Evolutionary conservation across 1,140 invertebrate genomes (phyloP).

Genomic region (Piezodorus guildinii): DNA sequence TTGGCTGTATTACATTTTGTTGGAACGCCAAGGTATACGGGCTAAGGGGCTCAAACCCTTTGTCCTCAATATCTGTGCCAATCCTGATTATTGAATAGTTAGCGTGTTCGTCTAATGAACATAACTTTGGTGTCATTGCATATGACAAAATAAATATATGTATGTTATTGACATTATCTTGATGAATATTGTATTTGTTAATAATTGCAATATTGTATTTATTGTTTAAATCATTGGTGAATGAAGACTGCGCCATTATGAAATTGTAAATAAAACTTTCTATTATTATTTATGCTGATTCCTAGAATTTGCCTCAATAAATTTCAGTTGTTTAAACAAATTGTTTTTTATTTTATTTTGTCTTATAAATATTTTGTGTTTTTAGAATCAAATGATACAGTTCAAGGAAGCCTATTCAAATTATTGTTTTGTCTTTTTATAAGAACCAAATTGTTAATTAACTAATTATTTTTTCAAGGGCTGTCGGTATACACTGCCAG

Average conservation of each 20-base stretch:
- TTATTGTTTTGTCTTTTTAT: too few species aligned
- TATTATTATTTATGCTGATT: slow-evolving; percentile 21
- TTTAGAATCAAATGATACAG: too few species aligned
- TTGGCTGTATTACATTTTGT: too few species aligned
- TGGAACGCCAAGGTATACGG: too few species aligned
- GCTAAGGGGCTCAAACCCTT: too few species aligned
- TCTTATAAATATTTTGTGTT: not conserved
- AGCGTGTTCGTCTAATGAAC: not conserved
- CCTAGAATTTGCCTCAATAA: slow-evolving; percentile 23
- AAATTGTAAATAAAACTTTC: slow-evolving; percentile 20
- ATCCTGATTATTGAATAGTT: too few species aligned
- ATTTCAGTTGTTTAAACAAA: slow-evolving; percentile 13
- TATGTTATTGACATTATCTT: slow-evolving; percentile 11
- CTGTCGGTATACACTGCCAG: too few species aligned
- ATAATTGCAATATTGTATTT: slow-evolving; percentile 15
- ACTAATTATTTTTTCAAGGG: too few species aligned
- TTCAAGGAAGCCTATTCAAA: too few species aligned
- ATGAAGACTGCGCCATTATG: slow-evolving; percentile 17
- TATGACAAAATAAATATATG: not conserved
- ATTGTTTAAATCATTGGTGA: slow-evolving; percentile 15
- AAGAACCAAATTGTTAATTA: too few species aligned
- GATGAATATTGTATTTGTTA: slow-evolving; percentile 13
- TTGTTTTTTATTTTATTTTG: not conserved
- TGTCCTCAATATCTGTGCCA: too few species aligned
- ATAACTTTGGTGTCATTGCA: slow-evolving; percentile 13